Percentiles rank a stretch among this genome's conserved stretches.
These are phyloP conservation scores for Corydoras sp. DNA, from an alignment of 2,113 vertebrate genomes.

Conservation along the genomic window DNA sequence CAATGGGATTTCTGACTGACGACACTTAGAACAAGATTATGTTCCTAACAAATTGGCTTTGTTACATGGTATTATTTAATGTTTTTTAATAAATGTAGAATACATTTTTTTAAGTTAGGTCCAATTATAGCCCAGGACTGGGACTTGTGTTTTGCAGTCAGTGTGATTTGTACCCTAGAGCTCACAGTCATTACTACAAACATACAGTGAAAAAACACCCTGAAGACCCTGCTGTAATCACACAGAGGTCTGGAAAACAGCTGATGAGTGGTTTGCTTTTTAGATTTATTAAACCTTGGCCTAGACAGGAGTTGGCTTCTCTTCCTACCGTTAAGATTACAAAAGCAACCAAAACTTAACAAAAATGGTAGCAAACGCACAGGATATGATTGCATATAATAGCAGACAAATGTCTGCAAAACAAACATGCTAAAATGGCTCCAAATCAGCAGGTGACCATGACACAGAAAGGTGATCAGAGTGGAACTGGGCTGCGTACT, in stretches of 20 bases:
- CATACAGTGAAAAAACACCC: conserved; percentile 36
- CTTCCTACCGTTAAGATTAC: conserved; percentile 36
- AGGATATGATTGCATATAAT: conserved; percentile 48
- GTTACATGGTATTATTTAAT: too few species aligned
- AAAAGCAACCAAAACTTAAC: conserved; percentile 31
- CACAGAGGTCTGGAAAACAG: conserved; percentile 30
- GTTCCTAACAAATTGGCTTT: too few species aligned
- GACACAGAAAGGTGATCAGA: not conserved
- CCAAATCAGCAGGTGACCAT: conserved; percentile 27
- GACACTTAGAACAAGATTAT: too few species aligned
- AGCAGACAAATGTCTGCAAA: conserved; percentile 42
- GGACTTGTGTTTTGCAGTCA: not conserved
- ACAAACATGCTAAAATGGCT: conserved; percentile 19
- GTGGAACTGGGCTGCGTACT: conserved; percentile 2
- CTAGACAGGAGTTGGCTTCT: conserved; percentile 43
- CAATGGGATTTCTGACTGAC: conserved; percentile 2
- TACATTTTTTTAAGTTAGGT: conserved; percentile 10
- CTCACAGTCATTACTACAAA: conserved; percentile 31
- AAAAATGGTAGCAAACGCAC: conserved; percentile 34
- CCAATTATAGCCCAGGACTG: conserved; percentile 3
- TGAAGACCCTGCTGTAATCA: conserved; percentile 28
- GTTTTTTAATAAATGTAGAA: too few species aligned
- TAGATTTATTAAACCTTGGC: conserved; percentile 27
- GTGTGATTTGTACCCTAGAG: conserved; percentile 1
- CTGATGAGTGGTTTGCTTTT: conserved; percentile 36